Evolutionary conservation across 2,888 invertebrate genomes (phyloP).

Genomic region (Adineta ricciae): DNA sequence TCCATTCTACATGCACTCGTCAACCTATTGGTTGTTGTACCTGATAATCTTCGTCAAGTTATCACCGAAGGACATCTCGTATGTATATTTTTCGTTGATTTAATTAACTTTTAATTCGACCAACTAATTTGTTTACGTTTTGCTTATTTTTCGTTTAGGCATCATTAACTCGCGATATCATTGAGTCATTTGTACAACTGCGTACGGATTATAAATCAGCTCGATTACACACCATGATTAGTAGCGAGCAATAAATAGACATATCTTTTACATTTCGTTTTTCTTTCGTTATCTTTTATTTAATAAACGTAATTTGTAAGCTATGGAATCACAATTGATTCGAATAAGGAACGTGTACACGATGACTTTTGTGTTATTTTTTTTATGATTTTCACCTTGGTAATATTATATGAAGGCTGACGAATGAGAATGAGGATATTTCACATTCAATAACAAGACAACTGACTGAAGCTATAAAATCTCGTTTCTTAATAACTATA

Average conservation of each 20-base stretch:
- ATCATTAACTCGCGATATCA: slow-evolving; percentile 23
- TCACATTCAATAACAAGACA: background rate
- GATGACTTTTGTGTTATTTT: background rate
- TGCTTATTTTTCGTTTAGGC: slow-evolving; percentile 6
- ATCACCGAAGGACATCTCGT: slow-evolving; percentile 29
- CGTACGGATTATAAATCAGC: slow-evolving; percentile 26
- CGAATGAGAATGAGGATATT: background rate
- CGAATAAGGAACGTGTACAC: background rate
- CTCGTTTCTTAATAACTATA: background rate
- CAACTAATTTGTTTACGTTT: too few species aligned
- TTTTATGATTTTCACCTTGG: background rate
- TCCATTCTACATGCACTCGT: slow-evolving; percentile 28
- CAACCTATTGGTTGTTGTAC: slow-evolving; percentile 32
- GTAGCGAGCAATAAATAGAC: background rate
- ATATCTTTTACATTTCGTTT: background rate
- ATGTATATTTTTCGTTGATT: background rate
- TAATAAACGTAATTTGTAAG: background rate
- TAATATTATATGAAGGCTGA: background rate
- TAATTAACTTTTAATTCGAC: too few species aligned
- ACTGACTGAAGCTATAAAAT: background rate
- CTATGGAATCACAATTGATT: background rate
- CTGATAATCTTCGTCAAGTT: slow-evolving; percentile 31
- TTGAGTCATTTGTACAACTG: slow-evolving; percentile 31
- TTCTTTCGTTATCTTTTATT: background rate
- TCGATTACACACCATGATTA: background rate